Percentiles rank a stretch among this genome's conserved stretches.
These are phyloP conservation scores for Protobothrops flavoviridis DNA, from an alignment of 2,113 vertebrate genomes.

Conservation along the genomic window DNA sequence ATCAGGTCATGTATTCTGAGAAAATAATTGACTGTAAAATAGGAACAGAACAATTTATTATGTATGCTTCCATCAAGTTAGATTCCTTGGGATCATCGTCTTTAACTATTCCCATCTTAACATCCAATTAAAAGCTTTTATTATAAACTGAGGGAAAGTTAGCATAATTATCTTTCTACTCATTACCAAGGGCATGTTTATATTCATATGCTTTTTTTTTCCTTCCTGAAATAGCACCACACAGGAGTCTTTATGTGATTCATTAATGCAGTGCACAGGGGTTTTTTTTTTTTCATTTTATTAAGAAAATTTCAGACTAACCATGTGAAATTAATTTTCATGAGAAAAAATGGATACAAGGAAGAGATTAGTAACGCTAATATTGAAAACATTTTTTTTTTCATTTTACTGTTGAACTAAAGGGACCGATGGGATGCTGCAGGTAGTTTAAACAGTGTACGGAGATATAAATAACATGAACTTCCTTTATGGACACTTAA, in stretches of 20 bases:
- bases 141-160: conserved; percentile 42
- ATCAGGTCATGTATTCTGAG: background rate
- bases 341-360: conserved; percentile 52
- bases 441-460: conserved; percentile 33
- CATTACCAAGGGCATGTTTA: conserved; percentile 61
- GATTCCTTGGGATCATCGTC: background rate
- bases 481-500: conserved; percentile 26
- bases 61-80: background rate
- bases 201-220: conserved; percentile 56
- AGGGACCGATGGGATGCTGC: background rate
- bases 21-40: background rate
- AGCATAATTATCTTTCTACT: conserved; percentile 67
- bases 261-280: conserved; percentile 54
- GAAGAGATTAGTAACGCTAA: conserved; percentile 53
- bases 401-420: conserved; percentile 20
- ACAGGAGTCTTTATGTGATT: conserved; percentile 55
- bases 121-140: conserved; percentile 38
- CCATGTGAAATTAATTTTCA: conserved; percentile 59
- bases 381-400: conserved; percentile 41
- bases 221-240: conserved; percentile 56
- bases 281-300: conserved; percentile 55
- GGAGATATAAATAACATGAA: conserved; percentile 32
- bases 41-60: conserved; percentile 12
- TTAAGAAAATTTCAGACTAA: conserved; percentile 66
- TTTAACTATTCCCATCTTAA: conserved; percentile 49